Base-by-base conservation (phyloP, 2,797 vertebrate genomes). In the Aeoliscus strigatus region DNA sequence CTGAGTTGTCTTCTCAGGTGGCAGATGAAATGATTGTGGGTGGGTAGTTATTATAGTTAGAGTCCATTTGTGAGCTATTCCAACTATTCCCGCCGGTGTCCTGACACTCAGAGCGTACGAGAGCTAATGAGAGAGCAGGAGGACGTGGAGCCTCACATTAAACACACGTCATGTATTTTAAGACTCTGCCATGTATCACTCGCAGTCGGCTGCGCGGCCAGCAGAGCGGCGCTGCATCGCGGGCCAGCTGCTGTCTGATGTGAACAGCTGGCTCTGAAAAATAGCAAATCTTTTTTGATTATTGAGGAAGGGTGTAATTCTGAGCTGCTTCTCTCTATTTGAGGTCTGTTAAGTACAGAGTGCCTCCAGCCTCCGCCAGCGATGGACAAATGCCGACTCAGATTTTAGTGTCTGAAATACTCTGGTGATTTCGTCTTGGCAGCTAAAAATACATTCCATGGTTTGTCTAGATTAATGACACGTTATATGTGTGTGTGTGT, bases 221-320 rank as follows among this genome's bases (percentile, higher is more conserved):
- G 58, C 54, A 9, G 43, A 51, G 51, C 35, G 18, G 51, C 0
- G 29, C 40, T 28, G 38, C 48, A 30, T 66, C 34, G 8, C 27
- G 56, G 40, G 48, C 65, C 60, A 51, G 44, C 46, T 63, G 59
- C 58, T 51, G 53, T 44, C 60, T 39, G 14, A 54, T 44, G 43
- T 31, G 51, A 61, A 51, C 76, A 71, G 66, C 67, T 72, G 71
- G 59, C 60, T 49, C 53, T 56, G 43, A 52, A 79, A 82, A 78
- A 68, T 37, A 72, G 66, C 71, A 77, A 61, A 52, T 51, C 26
- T 59, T 62, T 76, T 79, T 77, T 76, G 73, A 81, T 81, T 77
- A 77, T 71, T 72, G 69, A 49, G 42, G 34, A 81, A 77, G 68
- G 63, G 72, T 82, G 60, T 80, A 86, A 86, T 85, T 86, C 69